These are phyloP conservation scores for Tetragonula carbonaria DNA, from an alignment of 2,888 invertebrate species.

Conservation along the genomic window DNA sequence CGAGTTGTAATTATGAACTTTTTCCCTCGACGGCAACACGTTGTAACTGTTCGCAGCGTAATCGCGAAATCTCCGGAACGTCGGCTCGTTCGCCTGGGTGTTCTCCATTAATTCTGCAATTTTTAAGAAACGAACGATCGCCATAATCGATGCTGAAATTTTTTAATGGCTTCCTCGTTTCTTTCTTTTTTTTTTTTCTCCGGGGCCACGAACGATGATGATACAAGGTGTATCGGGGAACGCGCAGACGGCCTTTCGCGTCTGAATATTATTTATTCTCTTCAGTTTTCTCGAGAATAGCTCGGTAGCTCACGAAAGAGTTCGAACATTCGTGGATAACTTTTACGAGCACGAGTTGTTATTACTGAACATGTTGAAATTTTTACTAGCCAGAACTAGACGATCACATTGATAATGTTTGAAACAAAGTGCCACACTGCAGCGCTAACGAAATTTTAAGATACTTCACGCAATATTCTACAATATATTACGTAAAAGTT, in stretches of 20 bases:
- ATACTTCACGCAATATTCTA: neutral
- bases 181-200: neutral
- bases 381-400: no score
- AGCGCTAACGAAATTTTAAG: neutral
- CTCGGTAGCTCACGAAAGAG: neutral
- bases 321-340: neutral
- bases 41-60: slow-evolving; percentile 42
- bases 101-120: slow-evolving; percentile 50
- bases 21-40: slow-evolving; percentile 35
- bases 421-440: neutral
- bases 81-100: slow-evolving; percentile 42
- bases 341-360: no score
- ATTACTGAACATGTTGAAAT: no score
- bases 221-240: slow-evolving; percentile 2
- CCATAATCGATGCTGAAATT: slow-evolving; percentile 48
- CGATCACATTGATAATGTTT: neutral
- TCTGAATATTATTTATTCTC: slow-evolving; percentile 17
- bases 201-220: neutral
- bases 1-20: slow-evolving; percentile 24
- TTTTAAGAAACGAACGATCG: slow-evolving; percentile 34
- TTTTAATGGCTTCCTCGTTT: slow-evolving; percentile 24
- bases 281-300: neutral
- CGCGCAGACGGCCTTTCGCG: neutral
- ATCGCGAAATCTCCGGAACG: slow-evolving; percentile 40
- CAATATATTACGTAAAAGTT: no score